Base-by-base conservation (phyloP, 2,888 invertebrate species). In the Conops quadrifasciatus region DNA sequence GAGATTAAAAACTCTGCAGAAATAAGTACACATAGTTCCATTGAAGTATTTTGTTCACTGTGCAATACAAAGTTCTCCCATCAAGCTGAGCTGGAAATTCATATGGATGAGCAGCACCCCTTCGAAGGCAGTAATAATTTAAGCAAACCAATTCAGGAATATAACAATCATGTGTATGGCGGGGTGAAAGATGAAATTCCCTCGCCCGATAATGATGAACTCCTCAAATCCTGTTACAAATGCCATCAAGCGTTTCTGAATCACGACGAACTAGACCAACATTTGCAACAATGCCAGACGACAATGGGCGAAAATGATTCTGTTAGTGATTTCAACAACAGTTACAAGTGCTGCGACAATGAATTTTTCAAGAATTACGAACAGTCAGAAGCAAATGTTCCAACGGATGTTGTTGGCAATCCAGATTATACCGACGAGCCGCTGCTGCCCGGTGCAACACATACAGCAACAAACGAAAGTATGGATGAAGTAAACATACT, bases 71-170 rank as follows among this genome's bases (percentile, higher is more conserved):
- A 71, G 15, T 76, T 75, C 65, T 28, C 36, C 4, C 43, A 73
- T 24, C 74, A 73, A 71, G 19, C 30, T n/a, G 74, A 75, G 45
- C 66, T 76, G 11, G 71, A 73, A 45, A 26, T 51, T 19, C 76
- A 76, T 60, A 71, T 75, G 13, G 45, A 69, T 30, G 47, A 71
- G 43, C 64, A 66, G 7, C 76, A 74, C 72, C 60, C 63, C 24
- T 7, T 16, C 13, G n/a, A 70, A 30, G 28, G n/a, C 36, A 16
- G 16, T 24, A 36, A 15, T 49, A 49, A 51, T 21, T 21, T 7
- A 16, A 49, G 59, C 21, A 26, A 45, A 13, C 28, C 56, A 21
- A 30, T 43, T n/a, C 56, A 68, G 24, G 49, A 49, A 47, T 45
- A 63, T 1, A 26, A n/a, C n/a, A n/a, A 43, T 24, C 15, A 26